Conservation (phyloP, 2,797 vertebrate genomes). For the Urocyon cinereoargenteus region DNA sequence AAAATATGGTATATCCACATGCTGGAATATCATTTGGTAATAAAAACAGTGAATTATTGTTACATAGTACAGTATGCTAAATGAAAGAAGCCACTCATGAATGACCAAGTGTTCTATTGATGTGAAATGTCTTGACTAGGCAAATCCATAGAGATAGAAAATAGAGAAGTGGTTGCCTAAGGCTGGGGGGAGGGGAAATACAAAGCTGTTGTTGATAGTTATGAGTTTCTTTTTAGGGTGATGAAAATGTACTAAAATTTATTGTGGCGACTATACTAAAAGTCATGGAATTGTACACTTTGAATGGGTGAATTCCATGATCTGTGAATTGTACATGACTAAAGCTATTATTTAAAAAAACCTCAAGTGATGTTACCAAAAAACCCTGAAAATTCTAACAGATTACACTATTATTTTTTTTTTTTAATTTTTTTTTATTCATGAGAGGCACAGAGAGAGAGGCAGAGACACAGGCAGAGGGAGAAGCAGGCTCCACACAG, state of each 20-base stretch:
- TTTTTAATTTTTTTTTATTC: too few species aligned
- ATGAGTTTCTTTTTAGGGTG: neutral
- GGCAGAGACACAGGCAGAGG: too few species aligned
- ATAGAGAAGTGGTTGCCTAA: neutral
- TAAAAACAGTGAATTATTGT: neutral
- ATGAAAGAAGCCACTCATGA: constrained; percentile 35
- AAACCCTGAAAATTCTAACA: constrained; percentile 3
- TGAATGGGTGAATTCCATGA: neutral
- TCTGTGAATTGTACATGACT: neutral
- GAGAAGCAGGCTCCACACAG: too few species aligned
- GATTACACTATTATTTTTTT: neutral
- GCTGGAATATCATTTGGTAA: neutral
- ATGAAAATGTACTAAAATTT: constrained; percentile 33
- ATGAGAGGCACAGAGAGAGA: too few species aligned
- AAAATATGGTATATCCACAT: neutral
- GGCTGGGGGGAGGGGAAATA: neutral
- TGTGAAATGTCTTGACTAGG: neutral
- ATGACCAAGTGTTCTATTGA: neutral
- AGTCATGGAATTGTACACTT: neutral
- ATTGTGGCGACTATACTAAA: neutral
- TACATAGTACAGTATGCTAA: neutral
- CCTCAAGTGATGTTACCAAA: neutral
- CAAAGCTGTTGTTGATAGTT: neutral
- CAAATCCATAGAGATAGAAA: neutral
- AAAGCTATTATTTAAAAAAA: neutral